A percentile compares a stretch with the other conserved stretches of the same genome.
These are phyloP conservation scores for Fopius arisanus DNA, from an alignment of 1,140 invertebrate genomes.

Conservation along the genomic window DNA sequence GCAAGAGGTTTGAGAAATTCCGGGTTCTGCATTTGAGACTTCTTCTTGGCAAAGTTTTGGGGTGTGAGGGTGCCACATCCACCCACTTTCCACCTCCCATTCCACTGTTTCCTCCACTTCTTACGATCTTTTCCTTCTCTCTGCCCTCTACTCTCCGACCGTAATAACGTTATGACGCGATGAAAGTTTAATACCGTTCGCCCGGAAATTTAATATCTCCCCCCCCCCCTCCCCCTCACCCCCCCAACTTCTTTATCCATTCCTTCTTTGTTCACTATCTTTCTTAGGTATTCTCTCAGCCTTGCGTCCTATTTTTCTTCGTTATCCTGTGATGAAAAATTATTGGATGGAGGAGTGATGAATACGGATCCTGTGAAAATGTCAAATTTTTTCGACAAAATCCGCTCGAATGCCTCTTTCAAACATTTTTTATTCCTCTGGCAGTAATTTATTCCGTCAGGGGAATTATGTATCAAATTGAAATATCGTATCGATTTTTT, in stretches of 20 bases:
- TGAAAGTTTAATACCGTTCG: constrained; percentile 48
- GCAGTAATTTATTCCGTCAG: no score
- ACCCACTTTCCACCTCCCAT: not conserved
- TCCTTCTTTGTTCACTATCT: constrained; percentile 25
- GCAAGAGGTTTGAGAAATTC: constrained; percentile 9
- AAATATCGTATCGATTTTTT: no score
- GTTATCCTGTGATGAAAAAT: constrained; percentile 38
- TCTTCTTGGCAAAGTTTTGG: not conserved
- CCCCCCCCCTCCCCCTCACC: constrained; percentile 16
- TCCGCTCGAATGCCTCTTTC: no score
- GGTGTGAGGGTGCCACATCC: constrained; percentile 33
- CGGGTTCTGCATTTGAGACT: constrained; percentile 4
- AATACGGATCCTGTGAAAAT: constrained; percentile 33
- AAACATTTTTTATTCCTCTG: no score
- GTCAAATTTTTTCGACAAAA: not conserved
- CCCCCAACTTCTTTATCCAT: constrained; percentile 18
- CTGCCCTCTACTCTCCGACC: not conserved
- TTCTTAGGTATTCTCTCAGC: not conserved
- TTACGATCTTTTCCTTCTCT: constrained; percentile 14
- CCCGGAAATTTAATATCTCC: constrained; percentile 48
- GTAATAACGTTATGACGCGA: constrained; percentile 47
- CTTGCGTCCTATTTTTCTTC: constrained; percentile 28
- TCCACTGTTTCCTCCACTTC: constrained; percentile 1
- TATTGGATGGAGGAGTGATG: constrained; percentile 35
- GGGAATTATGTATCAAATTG: no score